Evolutionary conservation across 2,797 vertebrate genomes (phyloP), one percentile per base, ranked within the genome.

Genomic region (Lepus oiostolus): DNA sequence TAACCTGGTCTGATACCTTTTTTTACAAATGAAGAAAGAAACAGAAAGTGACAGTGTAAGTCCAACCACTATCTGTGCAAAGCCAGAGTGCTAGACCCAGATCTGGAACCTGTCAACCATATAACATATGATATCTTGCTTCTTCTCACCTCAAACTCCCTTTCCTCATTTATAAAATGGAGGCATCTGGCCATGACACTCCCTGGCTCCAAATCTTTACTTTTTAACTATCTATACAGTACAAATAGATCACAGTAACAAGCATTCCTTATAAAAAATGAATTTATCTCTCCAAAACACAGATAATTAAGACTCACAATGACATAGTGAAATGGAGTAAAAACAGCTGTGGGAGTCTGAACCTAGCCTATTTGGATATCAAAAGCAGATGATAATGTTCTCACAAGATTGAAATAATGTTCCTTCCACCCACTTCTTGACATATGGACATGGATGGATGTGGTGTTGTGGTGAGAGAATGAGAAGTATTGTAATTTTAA

Each of bases 371-470:
- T 79, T 87, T 88, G n/a, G 28, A 38, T 81, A 88, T 90, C 54
- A 88, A 76, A 93, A 90, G 75, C 30, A 24, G 62, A 84, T 32
- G 72, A 72, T 72, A 72, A 67, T 93, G 1, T 90, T 97, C 91
- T 93, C 82, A 68, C 63, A 88, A 93, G 85, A 90, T 58, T 92
- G 91, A 96, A 93, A 92, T 85, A 87, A 92, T 85, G 72, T 92
- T 92, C 72, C 67, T 32, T 85, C 50, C 81, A 88, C 94, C 93
- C 85, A 95, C 85, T 67, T 77, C 68, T 68, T 90, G 85, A 95
- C 94, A 95, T 93, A 87, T 77, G 88, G 71, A 87, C 58, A 62
- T 30, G 75, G 42, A 89, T 70, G 85, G 13, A 67, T 80, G 76
- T 92, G 81, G 52, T 83, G 80, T 89, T 83, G 68, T 84, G 74